Evolutionary conservation across 1,140 invertebrate species (phyloP).

Genomic region (Cheumatopsyche charites): DNA sequence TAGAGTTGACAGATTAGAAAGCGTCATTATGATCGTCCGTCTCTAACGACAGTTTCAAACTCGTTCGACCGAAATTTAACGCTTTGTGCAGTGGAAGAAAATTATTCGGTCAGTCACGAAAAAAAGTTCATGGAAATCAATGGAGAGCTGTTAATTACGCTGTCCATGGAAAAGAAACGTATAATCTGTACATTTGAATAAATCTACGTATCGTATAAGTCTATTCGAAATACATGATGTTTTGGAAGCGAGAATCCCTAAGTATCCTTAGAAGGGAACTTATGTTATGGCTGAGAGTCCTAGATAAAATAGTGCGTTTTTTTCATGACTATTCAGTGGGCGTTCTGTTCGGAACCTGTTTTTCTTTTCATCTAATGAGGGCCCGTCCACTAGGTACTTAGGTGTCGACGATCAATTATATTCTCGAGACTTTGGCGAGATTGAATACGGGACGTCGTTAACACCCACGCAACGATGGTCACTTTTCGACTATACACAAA

Average conservation of each 20-base stretch:
- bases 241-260: too few species aligned
- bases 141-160: too few species aligned
- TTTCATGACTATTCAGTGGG: neutral
- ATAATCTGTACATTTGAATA: too few species aligned
- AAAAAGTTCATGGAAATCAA: too few species aligned
- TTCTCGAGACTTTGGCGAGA: neutral
- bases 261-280: too few species aligned
- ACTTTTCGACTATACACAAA: conserved; percentile 20
- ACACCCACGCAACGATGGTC: conserved; percentile 1
- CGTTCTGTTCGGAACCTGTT: neutral
- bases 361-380: conserved; percentile 18
- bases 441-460: conserved; percentile 16
- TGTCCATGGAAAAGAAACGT: too few species aligned
- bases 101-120: too few species aligned
- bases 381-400: conserved; percentile 20
- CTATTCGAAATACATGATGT: too few species aligned
- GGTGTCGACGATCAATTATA: conserved; percentile 30
- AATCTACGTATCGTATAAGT: too few species aligned
- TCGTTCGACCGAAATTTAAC: neutral
- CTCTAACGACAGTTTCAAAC: conserved; percentile 1
- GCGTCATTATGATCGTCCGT: too few species aligned
- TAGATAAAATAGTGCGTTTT: neutral
- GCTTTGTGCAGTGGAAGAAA: neutral
- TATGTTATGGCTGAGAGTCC: neutral
- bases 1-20: too few species aligned